Base-by-base conservation (phyloP, 2,888 invertebrate genomes). In the Sipha maydis region DNA sequence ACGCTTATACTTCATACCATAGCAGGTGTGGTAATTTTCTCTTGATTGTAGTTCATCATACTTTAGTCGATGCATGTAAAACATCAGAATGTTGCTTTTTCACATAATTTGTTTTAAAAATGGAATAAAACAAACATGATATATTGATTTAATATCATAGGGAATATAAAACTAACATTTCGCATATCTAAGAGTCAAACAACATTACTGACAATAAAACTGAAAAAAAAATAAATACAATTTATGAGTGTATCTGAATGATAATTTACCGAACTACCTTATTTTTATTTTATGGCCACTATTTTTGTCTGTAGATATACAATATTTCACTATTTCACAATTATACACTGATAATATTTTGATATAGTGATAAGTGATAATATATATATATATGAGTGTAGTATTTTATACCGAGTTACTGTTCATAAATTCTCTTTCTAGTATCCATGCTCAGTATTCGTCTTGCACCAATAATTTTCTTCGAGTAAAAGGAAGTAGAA, bases 401-500 rank as follows among this genome's bases (percentile, higher is more conserved):
- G n/a, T n/a, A n/a, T n/a, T 80, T 82, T 41, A 28, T 19, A 41
- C 69, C n/a, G n/a, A 82, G 38, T 25, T 48, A 48, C 48, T 28
- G 80, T 82, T 69, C 38, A 25, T 31, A 34, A 54, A 73, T 54
- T 25, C 31, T 56, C 54, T 83, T 34, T 9, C 54, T n/a, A 34
- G 34, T 56, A 21, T 56, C 38, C 11, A 1, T 21, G n/a, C 38
- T 34, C 56, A 38, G 17, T 11, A 19, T 75, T 75, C 73, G 73
- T 28, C 73, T 56, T n/a, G 56, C 56, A 28, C n/a, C 73, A 73
- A 56, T 75, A 25, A 56, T 48, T 82, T 83, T 34, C 34, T 21
- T 28, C n/a, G n/a, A 28, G 73, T 48, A n/a, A 73, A 73, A 38
- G 73, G 75, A 83, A 83, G 4, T 54, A n/a, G 56, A 83, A 56